Percentiles rank a stretch among this genome's conserved stretches.
Evolutionary conservation across 2,113 vertebrate species (phyloP).

Genomic region (Rhynchopsitta pachyrhyncha): DNA sequence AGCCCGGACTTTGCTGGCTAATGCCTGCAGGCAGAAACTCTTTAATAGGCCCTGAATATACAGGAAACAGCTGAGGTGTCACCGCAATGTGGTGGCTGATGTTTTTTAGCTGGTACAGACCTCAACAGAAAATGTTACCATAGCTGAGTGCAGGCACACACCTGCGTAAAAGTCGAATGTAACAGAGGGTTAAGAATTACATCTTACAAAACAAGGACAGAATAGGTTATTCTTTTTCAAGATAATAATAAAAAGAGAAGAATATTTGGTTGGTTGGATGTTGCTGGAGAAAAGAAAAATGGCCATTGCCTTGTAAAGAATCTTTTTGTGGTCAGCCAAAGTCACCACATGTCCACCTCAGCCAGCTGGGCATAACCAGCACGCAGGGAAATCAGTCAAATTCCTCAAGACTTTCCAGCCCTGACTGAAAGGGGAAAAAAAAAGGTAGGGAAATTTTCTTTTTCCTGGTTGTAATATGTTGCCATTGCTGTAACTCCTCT

Average conservation of each 20-base stretch:
- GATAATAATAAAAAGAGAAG: background rate
- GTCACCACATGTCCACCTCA: no score
- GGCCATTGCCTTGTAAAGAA: background rate
- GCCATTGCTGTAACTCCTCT: background rate
- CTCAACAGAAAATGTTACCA: background rate
- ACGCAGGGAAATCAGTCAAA: background rate
- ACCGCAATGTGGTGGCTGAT: background rate
- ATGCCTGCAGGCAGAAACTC: background rate
- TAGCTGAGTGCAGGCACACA: background rate
- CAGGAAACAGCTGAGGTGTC: background rate
- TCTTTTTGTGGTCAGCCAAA: background rate
- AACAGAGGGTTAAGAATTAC: background rate
- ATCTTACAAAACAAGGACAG: background rate
- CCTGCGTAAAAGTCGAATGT: background rate
- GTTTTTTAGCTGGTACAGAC: background rate
- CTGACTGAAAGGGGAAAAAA: background rate
- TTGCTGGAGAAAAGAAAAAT: background rate
- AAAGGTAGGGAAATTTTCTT: background rate
- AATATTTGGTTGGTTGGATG: background rate
- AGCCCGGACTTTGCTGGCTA: background rate
- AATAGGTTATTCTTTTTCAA: background rate
- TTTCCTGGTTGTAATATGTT: accelerated
- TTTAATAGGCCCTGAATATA: background rate
- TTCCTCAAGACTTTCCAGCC: background rate
- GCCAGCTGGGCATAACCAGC: background rate